Base-by-base conservation (phyloP, 2,113 vertebrate species). In the Pelobates fuscus region DNA sequence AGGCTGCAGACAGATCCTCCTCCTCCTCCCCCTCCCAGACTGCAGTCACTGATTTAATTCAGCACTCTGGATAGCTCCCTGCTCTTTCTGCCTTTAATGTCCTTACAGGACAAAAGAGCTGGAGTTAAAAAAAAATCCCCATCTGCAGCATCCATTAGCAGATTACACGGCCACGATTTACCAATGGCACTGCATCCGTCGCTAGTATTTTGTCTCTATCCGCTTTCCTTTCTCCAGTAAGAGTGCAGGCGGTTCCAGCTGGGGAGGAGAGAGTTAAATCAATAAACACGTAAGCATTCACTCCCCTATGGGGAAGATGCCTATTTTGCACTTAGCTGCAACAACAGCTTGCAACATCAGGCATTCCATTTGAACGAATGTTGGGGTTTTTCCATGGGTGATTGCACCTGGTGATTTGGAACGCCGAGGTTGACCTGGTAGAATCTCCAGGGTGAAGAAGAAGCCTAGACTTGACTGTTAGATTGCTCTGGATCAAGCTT, bases 21-120 rank as follows among this genome's bases (percentile, higher is more conserved):
- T 43, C 8, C n/a, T 54, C 32, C 32, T 37, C 32, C 32, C 10
- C 30, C 32, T 10, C 32, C 32, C 32, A 6, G 25, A 55, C 49
- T 26, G 71, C 3, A 24, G 44, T 54, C 20, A 0, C 26, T 21
- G 70, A 43, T 67, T 67, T 27, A 10, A 57, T 91, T 90, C 90
- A 93, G 92, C 81, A 92, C 91, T 78, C 78, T 83, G 93, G 91
- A 81, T 88, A 94, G 91, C 86, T 89, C 90, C 86, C 55, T 52
- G 20, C 20, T 15, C 12, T 27, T 29, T 14, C 4, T 20, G 41
- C n/a, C 62, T 55, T 24, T 15, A 29, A 46, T 62, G 61, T 46
- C 62, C 70, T 27, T 37, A 37, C 32, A 29, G 41, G 70, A 62
- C 70, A 62, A 52, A 52, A 24, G 23, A 67, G 79, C 26, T 66